Evolutionary conservation across 2,888 invertebrate species (phyloP).

Genomic region (Himalopsyche tibetana): DNA sequence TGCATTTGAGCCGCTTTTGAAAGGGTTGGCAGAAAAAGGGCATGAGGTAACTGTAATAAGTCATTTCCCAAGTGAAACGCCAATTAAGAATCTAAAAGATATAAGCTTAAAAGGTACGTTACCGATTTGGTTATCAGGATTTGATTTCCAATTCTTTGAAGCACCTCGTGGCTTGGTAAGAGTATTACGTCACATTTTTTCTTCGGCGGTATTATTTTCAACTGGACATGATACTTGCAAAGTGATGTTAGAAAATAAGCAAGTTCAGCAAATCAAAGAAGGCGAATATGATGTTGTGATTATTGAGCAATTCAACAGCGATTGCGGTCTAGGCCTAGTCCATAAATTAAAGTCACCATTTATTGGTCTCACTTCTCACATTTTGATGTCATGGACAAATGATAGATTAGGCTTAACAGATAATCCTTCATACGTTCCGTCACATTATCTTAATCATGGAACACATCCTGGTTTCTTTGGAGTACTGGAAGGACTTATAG

Average conservation of each 20-base stretch:
- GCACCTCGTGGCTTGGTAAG: neutral
- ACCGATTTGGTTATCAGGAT: slow-evolving; percentile 53
- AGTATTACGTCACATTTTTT: slow-evolving; percentile 66
- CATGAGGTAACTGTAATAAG: slow-evolving; percentile 83
- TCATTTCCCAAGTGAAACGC: slow-evolving; percentile 77
- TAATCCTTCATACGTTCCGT: slow-evolving; percentile 76
- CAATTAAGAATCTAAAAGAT: slow-evolving; percentile 78
- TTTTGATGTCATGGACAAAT: slow-evolving; percentile 77
- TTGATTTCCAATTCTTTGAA: slow-evolving; percentile 52
- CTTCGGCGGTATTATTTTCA: slow-evolving; percentile 48
- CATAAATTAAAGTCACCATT: slow-evolving; percentile 82
- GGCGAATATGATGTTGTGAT: slow-evolving; percentile 83
- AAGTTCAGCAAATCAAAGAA: slow-evolving; percentile 75
- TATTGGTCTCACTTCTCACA: slow-evolving; percentile 78
- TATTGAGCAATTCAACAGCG: slow-evolving; percentile 84
- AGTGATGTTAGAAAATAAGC: slow-evolving; percentile 74
- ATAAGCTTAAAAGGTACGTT: slow-evolving; percentile 73
- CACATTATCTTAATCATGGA: slow-evolving; percentile 76
- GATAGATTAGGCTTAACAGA: slow-evolving; percentile 75
- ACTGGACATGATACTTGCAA: slow-evolving; percentile 75
- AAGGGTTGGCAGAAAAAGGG: slow-evolving; percentile 78
- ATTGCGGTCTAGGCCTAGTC: slow-evolving; percentile 83
- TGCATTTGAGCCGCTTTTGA: slow-evolving; percentile 79
- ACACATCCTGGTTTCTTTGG: slow-evolving; percentile 73
- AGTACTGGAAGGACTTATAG: slow-evolving; percentile 69